Base-by-base conservation (phyloP, 2,888 invertebrate species). In the Cetonia aurata region DNA sequence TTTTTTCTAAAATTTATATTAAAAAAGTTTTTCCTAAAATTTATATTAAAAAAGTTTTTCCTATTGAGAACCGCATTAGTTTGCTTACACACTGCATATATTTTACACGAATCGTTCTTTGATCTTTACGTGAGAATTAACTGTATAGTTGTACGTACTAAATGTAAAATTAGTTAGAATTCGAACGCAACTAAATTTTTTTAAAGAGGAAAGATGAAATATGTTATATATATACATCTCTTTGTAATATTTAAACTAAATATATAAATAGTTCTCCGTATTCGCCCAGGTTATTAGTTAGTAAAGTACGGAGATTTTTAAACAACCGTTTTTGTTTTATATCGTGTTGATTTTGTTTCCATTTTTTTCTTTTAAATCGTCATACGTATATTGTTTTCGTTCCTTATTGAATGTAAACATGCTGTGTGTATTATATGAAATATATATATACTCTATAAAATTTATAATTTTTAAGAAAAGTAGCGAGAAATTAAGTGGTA, bases 351-450 rank as follows among this genome's bases (percentile, higher is more conserved):
- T 37, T 25, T 25, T 25, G 8, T 37, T 37, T 6, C 6, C 75
- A 77, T 76, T 82, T 81, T 80, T 80, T 83, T 82, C 79, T 6
- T 37, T 37, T 37, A 3, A 37, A 37, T 37, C 1, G 1, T 8
- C 37, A 80, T 82, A 81, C 81, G 80, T 81, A 82, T 77, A 80
- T 80, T 79, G 81, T 82, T 79, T 81, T 82, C 31, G 50, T 62
- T 62, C 50, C 33, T 71, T 81, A 82, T 81, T 84, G 79, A 81
- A 80, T 84, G 84, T 84, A 84, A 83, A 84, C 84, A 84, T 83
- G 81, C 82, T 84, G 84, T 84, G 84, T 84, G 84, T 84, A 84
- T 83, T 83, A 83, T 81, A 82, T 80, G 77, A 81, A 77, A 79
- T 80, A 81, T 78, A 79, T 80, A 81, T 83, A 82, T 83, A 83